A percentile compares a stretch with the other conserved stretches of the same genome.
These are phyloP conservation scores for Maniola hyperantus DNA, from an alignment of 2,888 invertebrate species.

Conservation along the genomic window DNA sequence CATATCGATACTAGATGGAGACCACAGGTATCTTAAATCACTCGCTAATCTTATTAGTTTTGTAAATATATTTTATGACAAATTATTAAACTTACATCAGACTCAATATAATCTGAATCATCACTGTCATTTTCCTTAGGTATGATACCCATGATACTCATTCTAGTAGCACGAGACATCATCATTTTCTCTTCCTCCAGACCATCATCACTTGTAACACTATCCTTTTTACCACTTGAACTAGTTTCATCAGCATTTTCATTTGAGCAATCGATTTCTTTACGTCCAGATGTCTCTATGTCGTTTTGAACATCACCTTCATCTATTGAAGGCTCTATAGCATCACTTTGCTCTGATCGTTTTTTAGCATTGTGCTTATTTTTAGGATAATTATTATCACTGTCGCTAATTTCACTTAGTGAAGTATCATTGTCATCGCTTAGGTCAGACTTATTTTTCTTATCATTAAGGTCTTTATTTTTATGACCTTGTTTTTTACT, in stretches of 20 bases:
- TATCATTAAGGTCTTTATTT: background rate
- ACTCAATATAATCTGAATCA: slow-evolving; percentile 75
- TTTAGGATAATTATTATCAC: slow-evolving; percentile 1
- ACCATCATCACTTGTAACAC: slow-evolving; percentile 41
- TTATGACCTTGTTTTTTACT: background rate
- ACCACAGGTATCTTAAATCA: no score
- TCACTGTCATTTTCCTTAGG: slow-evolving; percentile 65
- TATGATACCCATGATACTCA: slow-evolving; percentile 76
- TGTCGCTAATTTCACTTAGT: slow-evolving; percentile 3
- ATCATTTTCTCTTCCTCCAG: slow-evolving; percentile 68
- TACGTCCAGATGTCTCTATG: background rate
- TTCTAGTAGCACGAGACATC: slow-evolving; percentile 74
- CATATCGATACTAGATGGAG: no score
- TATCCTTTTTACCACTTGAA: slow-evolving; percentile 31
- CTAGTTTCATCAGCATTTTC: slow-evolving; percentile 30
- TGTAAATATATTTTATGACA: background rate
- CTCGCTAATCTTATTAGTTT: background rate
- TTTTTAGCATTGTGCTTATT: background rate
- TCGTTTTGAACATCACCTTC: background rate
- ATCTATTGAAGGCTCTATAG: background rate
- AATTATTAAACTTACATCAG: slow-evolving; percentile 62
- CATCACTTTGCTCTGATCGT: background rate
- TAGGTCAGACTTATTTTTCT: background rate
- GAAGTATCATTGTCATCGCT: slow-evolving; percentile 9
- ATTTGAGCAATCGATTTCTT: background rate